These are phyloP conservation scores for Gymnogyps californianus DNA, from an alignment of 2,113 vertebrate species.

Conservation along the genomic window DNA sequence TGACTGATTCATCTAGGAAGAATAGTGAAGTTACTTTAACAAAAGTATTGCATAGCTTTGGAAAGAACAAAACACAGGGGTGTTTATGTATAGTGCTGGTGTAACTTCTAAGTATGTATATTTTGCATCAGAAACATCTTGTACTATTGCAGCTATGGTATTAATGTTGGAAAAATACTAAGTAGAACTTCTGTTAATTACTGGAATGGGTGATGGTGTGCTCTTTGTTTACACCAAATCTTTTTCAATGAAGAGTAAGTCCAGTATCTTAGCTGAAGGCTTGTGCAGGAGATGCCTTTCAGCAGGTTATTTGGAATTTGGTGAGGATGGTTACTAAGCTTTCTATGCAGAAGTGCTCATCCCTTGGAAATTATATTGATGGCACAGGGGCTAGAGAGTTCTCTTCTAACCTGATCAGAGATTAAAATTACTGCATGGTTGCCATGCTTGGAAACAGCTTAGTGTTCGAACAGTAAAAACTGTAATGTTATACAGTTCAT, in stretches of 20 bases:
- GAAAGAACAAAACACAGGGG: not conserved
- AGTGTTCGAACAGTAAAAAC: not conserved
- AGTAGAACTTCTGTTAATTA: not conserved
- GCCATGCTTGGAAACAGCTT: not conserved
- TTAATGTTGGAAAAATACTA: not conserved
- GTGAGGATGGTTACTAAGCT: not conserved
- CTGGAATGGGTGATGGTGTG: not conserved
- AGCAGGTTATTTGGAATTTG: not conserved
- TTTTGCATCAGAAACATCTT: not conserved
- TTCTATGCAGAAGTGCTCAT: not conserved
- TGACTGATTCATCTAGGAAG: not conserved
- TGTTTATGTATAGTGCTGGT: not conserved
- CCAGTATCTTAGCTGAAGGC: not conserved
- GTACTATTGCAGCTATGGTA: not conserved
- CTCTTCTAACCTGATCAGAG: not conserved
- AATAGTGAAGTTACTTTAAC: not conserved
- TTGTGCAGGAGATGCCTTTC: not conserved
- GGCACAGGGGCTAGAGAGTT: not conserved
- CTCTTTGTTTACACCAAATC: not conserved
- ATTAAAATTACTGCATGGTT: not conserved
- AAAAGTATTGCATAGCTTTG: not conserved
- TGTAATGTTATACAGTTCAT: not conserved
- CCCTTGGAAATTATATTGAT: not conserved
- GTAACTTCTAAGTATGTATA: not conserved
- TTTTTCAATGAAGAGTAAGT: not conserved